A percentile compares a stretch with the other conserved stretches of the same genome.
Conservation (phyloP, 2,797 vertebrate species). For the Phataginus tricuspis region DNA sequence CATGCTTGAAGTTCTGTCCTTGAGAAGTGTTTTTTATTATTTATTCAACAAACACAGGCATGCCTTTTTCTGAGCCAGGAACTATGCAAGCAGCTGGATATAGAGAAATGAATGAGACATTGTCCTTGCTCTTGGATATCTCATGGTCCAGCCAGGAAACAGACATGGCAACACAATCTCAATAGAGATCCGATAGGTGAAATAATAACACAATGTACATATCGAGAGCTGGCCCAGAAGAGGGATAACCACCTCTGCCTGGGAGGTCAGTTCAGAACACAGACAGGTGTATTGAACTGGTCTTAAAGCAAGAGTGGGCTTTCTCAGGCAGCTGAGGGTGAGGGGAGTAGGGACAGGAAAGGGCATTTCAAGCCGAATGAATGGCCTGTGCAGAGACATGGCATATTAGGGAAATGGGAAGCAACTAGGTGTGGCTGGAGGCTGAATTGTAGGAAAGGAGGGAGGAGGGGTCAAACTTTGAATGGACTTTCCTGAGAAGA, state of each 20-base stretch:
- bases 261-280: not conserved
- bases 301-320: not conserved
- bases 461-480: not conserved
- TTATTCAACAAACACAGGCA: constrained; percentile 59
- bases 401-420: not conserved
- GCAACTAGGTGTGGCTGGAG: not conserved
- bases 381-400: not conserved
- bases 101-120: constrained; percentile 41
- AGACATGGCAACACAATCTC: not conserved
- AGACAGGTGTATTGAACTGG: not conserved
- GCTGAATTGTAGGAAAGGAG: not conserved
- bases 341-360: not conserved
- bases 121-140: constrained; percentile 41
- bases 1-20: not conserved
- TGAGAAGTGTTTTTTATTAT: constrained; percentile 37
- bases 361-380: not conserved
- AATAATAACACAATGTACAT: not conserved
- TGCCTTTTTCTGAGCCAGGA: constrained; percentile 44
- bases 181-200: not conserved
- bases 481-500: not conserved
- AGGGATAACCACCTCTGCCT: not conserved
- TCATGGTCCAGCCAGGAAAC: constrained; percentile 50
- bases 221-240: not conserved
- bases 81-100: constrained; percentile 36
- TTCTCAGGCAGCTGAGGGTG: not conserved